A percentile compares a stretch with the other conserved stretches of the same genome.
Evolutionary conservation across 2,113 vertebrate genomes (phyloP).

Genomic region (Macrotus californicus): DNA sequence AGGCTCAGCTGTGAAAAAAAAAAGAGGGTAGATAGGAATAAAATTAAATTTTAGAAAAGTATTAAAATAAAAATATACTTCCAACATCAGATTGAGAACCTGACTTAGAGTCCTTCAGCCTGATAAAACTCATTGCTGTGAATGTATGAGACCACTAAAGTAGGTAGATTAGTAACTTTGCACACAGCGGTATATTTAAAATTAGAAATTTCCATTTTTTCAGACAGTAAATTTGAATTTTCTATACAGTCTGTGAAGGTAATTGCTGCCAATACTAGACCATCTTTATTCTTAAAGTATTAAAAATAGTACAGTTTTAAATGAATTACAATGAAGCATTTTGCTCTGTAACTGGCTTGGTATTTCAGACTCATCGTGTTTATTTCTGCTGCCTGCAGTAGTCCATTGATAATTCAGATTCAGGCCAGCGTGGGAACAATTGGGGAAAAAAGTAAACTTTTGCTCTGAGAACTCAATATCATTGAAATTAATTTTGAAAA

Average conservation of each 20-base stretch:
- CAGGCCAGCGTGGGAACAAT: neutral
- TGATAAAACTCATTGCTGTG: neutral
- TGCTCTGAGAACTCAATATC: neutral
- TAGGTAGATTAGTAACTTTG: neutral
- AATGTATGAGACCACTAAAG: neutral
- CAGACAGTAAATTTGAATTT: slow-evolving; percentile 18
- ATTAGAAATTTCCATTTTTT: slow-evolving; percentile 18
- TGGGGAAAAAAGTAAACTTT: neutral
- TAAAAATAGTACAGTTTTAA: neutral
- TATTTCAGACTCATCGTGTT: neutral
- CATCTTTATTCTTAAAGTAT: slow-evolving; percentile 34
- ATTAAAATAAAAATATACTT: slow-evolving; percentile 52
- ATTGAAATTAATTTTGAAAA: slow-evolving; percentile 19
- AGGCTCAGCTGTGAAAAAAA: neutral
- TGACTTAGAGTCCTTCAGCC: slow-evolving; percentile 14
- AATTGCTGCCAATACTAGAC: neutral
- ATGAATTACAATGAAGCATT: slow-evolving; percentile 20
- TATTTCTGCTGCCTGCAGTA: neutral
- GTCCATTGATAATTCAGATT: slow-evolving; percentile 5
- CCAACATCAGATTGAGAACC: slow-evolving; percentile 13
- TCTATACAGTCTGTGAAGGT: neutral
- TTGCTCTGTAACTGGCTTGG: slow-evolving; percentile 5
- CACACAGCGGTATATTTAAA: neutral
- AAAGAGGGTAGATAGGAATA: slow-evolving; percentile 22
- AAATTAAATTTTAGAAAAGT: slow-evolving; percentile 55